Conservation (phyloP, 2,888 invertebrate species). For the Pyrochroa serraticornis region DNA sequence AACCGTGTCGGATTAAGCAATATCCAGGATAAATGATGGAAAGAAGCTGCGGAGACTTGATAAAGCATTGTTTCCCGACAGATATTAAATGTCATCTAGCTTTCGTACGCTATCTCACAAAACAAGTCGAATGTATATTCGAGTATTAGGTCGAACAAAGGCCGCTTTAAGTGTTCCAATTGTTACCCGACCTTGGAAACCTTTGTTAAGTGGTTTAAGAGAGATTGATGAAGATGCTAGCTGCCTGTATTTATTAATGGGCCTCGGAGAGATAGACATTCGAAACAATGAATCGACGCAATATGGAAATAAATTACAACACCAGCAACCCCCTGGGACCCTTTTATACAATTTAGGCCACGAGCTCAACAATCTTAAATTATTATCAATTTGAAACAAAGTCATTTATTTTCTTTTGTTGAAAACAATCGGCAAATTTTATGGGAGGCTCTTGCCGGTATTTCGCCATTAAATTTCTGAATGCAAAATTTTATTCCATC, state of each 20-base stretch:
- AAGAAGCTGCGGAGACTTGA: conserved; percentile 31
- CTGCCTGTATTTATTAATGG: conserved; percentile 32
- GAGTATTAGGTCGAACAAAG: conserved; percentile 30
- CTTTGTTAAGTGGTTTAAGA: conserved; percentile 38
- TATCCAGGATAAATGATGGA: conserved; percentile 36
- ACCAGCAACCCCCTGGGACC: conserved; percentile 1
- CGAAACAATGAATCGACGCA: conserved; percentile 32
- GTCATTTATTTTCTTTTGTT: conserved; percentile 1
- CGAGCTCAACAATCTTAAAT: conserved; percentile 8
- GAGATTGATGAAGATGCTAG: conserved; percentile 37
- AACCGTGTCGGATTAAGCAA: conserved; percentile 42
- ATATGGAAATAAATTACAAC: conserved; percentile 31
- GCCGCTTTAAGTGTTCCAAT: conserved; percentile 35
- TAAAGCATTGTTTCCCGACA: conserved; percentile 37
- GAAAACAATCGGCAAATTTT: conserved; percentile 2
- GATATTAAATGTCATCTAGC: conserved; percentile 39
- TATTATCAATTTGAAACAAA: conserved; percentile 18
- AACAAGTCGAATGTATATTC: conserved; percentile 29
- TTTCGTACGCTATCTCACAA: conserved; percentile 23
- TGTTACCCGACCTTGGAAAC: conserved; percentile 32
- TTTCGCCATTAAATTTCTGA: too few relatives aligned
- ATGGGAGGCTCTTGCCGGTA: too few relatives aligned
- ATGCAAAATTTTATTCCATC: too few relatives aligned
- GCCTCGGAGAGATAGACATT: conserved; percentile 25
- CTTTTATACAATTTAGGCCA: conserved; percentile 7